Evolutionary conservation across 2,888 invertebrate species (phyloP).

Genomic region (Caenorhabditis imperialis): DNA sequence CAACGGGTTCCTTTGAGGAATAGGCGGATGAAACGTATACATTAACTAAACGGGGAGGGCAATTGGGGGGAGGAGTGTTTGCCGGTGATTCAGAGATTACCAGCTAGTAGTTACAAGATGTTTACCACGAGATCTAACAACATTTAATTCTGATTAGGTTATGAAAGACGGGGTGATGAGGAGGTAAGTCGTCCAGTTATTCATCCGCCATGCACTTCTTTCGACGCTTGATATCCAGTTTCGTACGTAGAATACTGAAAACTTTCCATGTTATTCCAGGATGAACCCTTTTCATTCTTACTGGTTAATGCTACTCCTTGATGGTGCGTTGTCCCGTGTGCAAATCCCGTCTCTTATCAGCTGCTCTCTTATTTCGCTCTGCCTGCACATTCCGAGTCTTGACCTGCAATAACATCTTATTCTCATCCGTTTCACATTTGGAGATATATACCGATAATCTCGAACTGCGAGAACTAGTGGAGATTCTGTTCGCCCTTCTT

Average conservation of each 20-base stretch:
- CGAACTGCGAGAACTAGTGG: constrained; percentile 75
- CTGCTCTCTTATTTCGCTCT: constrained; percentile 76
- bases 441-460: constrained; percentile 65
- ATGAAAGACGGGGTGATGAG: constrained; percentile 4
- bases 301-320: constrained; percentile 76
- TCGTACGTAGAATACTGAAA: constrained; percentile 77
- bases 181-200: background rate
- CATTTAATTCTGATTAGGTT: constrained; percentile 24
- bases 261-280: background rate
- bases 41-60: constrained; percentile 16
- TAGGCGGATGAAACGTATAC: background rate
- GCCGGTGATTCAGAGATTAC: constrained; percentile 29
- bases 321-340: constrained; percentile 74
- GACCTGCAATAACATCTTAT: constrained; percentile 48
- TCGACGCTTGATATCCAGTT: constrained; percentile 70
- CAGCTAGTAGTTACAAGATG: constrained; percentile 49
- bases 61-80: background rate
- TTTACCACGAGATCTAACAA: constrained; percentile 45
- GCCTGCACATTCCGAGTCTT: constrained; percentile 74
- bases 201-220: constrained; percentile 46
- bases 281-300: constrained; percentile 31
- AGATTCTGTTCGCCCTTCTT: constrained; percentile 75
- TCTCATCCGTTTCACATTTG: too few species aligned
- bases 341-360: constrained; percentile 75
- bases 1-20: background rate